phyloP scores from a whole-genome alignment of 1,140 invertebrate genomes.

The Diuraphis noxia region DNA sequence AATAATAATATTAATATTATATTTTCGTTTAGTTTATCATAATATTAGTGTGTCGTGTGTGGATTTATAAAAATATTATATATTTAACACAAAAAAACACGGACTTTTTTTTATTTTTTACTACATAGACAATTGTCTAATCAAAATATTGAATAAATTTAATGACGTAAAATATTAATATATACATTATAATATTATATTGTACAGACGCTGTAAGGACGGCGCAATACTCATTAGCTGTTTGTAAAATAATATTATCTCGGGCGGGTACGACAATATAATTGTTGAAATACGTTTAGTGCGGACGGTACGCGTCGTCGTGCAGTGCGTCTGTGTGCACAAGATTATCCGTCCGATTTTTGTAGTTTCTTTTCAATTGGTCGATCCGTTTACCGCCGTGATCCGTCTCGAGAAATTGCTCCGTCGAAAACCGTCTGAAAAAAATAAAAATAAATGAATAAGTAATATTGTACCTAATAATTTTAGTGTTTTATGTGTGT shows the following conservation, averaged over 20 bases:
- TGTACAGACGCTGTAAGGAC: background rate
- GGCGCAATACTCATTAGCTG: background rate
- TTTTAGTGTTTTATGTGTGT: constrained; percentile 2
- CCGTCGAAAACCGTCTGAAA: background rate
- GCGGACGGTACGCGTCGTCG: background rate
- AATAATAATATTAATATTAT: background rate
- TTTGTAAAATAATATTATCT: background rate
- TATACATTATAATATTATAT: background rate
- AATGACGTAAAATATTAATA: background rate
- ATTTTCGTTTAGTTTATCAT: background rate
- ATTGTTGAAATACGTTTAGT: background rate
- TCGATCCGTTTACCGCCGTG: background rate
- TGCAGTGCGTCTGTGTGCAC: background rate
- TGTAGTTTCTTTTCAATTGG: background rate
- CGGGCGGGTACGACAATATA: too few relatives aligned
- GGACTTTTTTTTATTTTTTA: background rate
- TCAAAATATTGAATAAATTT: background rate
- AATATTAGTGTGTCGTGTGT: background rate
- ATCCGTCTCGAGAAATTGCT: background rate
- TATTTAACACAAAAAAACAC: background rate
- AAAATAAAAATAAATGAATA: background rate
- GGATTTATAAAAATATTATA: background rate
- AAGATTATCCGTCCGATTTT: constrained; percentile 1
- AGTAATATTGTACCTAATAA: background rate
- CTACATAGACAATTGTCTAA: background rate